Evolutionary conservation across 2,888 invertebrate genomes (phyloP), one percentile per base, ranked within the genome.

Genomic region (Eurytoma californica): DNA sequence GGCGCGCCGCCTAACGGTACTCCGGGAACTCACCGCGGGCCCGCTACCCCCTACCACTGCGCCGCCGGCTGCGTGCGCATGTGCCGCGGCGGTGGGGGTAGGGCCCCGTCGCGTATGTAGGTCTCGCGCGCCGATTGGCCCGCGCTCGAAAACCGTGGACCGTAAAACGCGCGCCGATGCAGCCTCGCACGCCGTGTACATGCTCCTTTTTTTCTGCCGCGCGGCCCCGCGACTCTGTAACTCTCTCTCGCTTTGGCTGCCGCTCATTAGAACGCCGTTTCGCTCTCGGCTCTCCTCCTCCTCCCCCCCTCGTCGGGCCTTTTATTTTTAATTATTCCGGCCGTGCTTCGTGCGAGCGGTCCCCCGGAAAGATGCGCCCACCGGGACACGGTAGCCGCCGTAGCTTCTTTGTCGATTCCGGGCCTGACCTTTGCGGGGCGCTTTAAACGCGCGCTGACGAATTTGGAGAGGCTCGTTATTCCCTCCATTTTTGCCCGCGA

Each of bases 71-170:
- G 55, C 63, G 18, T 16, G 49, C 24, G 60, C 51, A 60, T 24
- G 14, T 30, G 0, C 18, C 28, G 39, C 13, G n/a, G 63, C 16
- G 4, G 70, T 58, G 58, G 58, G 16, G 49, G 70, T 49, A 9
- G 85, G 84, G 66, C 76, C 66, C 39, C 39, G 24, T 39, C 9
- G 39, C 84, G 85, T 87, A 90, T 89, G 89, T 90, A 89, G 89
- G 89, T 90, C 89, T 88, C 86, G 87, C 82, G 61, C 77, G 73
- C 81, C 83, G 84, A 89, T 89, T 89, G 89, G 89, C 82, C 80
- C 80, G 82, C 49, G 81, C 83, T 83, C 83, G 82, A 85, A 84
- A 85, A 85, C 82, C 80, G 82, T 72, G 81, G 83, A 77, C 79
- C 82, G 82, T 81, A 83, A 80, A 83, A 79, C 82, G 75, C 68